A percentile compares a stretch with the other conserved stretches of the same genome.
phyloP scores from a whole-genome alignment of 2,888 invertebrate genomes.

The Rhorus exstirpatorius region DNA sequence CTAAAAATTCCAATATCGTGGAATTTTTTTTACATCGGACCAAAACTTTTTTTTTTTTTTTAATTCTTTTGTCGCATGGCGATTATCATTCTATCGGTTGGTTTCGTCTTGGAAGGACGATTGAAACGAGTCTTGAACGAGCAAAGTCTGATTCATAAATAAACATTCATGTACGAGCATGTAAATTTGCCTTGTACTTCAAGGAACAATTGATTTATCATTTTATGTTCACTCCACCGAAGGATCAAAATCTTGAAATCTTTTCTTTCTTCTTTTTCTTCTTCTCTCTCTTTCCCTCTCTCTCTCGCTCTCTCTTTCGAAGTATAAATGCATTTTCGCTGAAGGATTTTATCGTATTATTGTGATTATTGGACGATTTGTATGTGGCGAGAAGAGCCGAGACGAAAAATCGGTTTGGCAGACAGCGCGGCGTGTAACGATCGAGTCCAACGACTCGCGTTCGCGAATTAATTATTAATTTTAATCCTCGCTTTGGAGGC shows the following conservation, averaged over 20 bases:
- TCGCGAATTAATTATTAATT: conserved; percentile 67
- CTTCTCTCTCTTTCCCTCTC: conserved; percentile 1
- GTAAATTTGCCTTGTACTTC: conserved; percentile 42
- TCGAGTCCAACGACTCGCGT: conserved; percentile 65
- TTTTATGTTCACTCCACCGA: conserved; percentile 44
- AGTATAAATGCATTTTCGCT: conserved; percentile 39
- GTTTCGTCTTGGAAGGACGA: background rate
- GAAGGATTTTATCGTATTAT: conserved; percentile 51
- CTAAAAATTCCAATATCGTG: too few relatives aligned
- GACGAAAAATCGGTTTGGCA: conserved; percentile 44
- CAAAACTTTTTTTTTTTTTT: background rate
- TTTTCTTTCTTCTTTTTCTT: background rate
- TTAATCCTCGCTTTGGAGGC: conserved; percentile 62
- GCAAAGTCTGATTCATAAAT: conserved; percentile 12
- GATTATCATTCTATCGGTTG: conserved; percentile 19
- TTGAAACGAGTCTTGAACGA: background rate
- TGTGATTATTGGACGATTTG: conserved; percentile 31
- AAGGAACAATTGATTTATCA: conserved; percentile 60
- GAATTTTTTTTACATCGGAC: background rate
- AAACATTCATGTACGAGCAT: conserved; percentile 6
- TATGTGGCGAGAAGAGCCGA: conserved; percentile 31
- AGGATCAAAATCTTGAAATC: conserved; percentile 53
- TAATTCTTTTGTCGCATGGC: background rate
- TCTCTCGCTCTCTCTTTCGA: background rate
- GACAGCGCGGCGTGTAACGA: conserved; percentile 64